phyloP scores from a whole-genome alignment of 2,113 vertebrate species.

The Chaetodon auriga region DNA sequence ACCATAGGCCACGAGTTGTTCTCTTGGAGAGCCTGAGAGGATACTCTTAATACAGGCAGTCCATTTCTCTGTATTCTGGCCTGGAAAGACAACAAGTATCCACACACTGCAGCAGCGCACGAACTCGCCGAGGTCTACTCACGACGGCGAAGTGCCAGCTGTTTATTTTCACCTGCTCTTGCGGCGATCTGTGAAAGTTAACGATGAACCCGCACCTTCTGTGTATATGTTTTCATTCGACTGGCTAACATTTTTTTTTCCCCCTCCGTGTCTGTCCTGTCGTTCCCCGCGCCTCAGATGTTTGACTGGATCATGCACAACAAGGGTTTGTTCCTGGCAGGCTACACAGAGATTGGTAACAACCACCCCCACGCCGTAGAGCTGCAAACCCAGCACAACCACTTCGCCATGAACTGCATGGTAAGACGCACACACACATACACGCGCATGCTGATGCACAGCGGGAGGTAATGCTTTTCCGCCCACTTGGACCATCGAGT shows the following conservation, averaged over 20 bases:
- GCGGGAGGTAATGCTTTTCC: conserved; percentile 42
- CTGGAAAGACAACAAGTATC: conserved; percentile 61
- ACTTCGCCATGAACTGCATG: conserved; percentile 99
- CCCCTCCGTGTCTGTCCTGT: conserved; percentile 23
- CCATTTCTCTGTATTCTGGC: conserved; percentile 67
- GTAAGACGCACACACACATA: conserved; percentile 83
- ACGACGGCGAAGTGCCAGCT: conserved; percentile 23
- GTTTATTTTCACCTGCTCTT: conserved; percentile 42
- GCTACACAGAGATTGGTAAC: conserved; percentile 98
- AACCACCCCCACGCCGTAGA: conserved; percentile 96
- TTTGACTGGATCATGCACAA: conserved; percentile 99
- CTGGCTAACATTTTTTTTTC: not conserved
- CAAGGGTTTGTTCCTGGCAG: conserved; percentile 98
- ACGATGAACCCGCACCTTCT: not conserved
- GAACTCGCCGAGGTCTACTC: conserved; percentile 31
- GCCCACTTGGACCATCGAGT: conserved; percentile 53
- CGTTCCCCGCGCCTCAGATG: conserved; percentile 87
- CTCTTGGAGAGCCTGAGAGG: conserved; percentile 73
- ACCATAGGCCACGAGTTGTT: conserved; percentile 77
- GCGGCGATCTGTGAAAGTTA: conserved; percentile 35
- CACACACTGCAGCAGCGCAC: conserved; percentile 46
- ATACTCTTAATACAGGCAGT: conserved; percentile 69
- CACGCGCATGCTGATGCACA: conserved; percentile 15
- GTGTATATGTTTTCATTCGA: conserved; percentile 26
- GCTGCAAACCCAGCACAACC: conserved; percentile 99